Evolutionary conservation across 2,797 vertebrate genomes (phyloP), one percentile per base, ranked within the genome.

Genomic region (Acropternis orthonyx): DNA sequence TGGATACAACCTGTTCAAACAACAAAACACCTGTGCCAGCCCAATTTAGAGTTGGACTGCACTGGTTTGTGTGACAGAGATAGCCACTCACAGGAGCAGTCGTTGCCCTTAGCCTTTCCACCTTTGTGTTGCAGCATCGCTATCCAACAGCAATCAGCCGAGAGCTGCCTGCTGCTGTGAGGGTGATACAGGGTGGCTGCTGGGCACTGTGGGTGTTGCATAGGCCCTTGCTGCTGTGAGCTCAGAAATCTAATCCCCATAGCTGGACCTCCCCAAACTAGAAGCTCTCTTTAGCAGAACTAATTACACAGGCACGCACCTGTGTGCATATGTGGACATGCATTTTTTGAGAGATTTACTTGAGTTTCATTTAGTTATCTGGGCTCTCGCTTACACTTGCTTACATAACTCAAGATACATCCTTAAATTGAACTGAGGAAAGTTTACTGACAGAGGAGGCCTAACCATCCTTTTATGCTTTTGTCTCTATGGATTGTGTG

Each of bases 301-400:
- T 69, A 23, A 10, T 69, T 51, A 55, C 26, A 12, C 22, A 52
- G 12, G 18, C 26, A 5, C 18, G 7, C n/a, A 30, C 51, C 26
- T 80, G 34, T 54, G 20, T 37, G 27, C 11, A 1, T 37, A 17
- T 0, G 3, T 44, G 28, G 37, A 37, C 18, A 1, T 0, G 0
- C 9, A 8, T 21, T 75, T 77, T 88, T 72, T 62, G 46, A 51
- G 81, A 39, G 26, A 23, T 41, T 66, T 67, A 6, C 20, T 54
- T 54, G 20, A 37, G 63, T 72, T 84, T 43, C 23, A 5, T 61
- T 43, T 67, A 62, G 37, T 84, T 52, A n/a, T 28, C 39, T 72
- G 58, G 12, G 36, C 39, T 46, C 19, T 71, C 0, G 2, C 37
- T 75, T 77, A 14, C 13, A 30, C 37, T 48, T 66, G 32, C 27